Evolutionary conservation across 2,797 vertebrate species (phyloP), one percentile per base, ranked within the genome.

Genomic region (Girardinus metallicus): DNA sequence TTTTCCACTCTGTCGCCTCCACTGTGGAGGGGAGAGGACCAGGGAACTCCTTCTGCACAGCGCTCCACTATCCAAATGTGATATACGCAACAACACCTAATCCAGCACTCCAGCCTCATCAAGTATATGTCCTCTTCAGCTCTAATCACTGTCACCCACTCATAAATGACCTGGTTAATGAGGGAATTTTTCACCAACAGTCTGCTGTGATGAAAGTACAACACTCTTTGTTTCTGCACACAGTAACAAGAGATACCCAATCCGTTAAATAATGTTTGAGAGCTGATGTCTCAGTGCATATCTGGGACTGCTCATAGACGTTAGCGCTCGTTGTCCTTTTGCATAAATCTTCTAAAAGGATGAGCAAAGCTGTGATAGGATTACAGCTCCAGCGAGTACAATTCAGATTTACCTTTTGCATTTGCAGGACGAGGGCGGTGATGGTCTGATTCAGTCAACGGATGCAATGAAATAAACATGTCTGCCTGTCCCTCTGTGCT

Each of bases 1-100:
- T 93, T 91, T 94, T 94, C 92, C 88, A 92, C 93, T 93, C 91
- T 82, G 85, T 82, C 89, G 89, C 91, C 77, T 90, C 88, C 82
- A 91, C 91, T 94, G 92, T 91, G 83, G 86, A 85, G 81, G 87
- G 88, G 73, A 85, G 83, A 85, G 83, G 87, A 91, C 74, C 86
- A 74, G 83, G 89, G 89, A 89, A 92, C 85, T 88, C 81, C 84
- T 83, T 78, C 46, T 88, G 89, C 87, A 80, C 89, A 83, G 89
- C 80, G 84, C 87, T 89, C 86, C 80, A 88, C 87, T 90, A 23
- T 90, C 83, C 81, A 81, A 82, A 88, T 84, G 76, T 73, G 85
- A 86, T 81, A 84, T 76, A 79, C 79, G 78, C 85, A 87, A 88
- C 83, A 90, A 88, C 85, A 80, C 81, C 86, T 92, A 86, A 91